Evolutionary conservation across 2,888 invertebrate genomes (phyloP).

Genomic region (Cheilosia urbana): DNA sequence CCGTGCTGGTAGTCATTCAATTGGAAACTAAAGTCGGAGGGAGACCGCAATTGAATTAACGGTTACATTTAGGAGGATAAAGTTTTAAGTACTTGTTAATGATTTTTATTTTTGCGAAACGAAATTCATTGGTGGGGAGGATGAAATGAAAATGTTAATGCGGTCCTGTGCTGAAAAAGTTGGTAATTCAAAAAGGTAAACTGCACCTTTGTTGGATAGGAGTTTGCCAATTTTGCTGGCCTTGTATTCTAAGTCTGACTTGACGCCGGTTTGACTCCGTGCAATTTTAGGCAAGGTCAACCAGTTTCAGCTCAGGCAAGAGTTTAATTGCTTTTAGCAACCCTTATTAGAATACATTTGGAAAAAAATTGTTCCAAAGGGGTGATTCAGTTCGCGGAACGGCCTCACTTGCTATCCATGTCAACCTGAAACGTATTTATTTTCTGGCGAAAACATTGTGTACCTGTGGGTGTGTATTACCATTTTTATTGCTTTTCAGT

Average conservation of each 20-base stretch:
- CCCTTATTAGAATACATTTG: too few relatives aligned
- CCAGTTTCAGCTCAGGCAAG: neutral
- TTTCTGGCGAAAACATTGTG: too few relatives aligned
- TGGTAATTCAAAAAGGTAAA: neutral
- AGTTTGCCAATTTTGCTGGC: neutral
- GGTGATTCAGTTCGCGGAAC: too few relatives aligned
- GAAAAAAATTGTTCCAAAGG: too few relatives aligned
- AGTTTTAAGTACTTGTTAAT: constrained; percentile 14
- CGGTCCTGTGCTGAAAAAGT: neutral
- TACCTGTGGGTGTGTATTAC: too few relatives aligned
- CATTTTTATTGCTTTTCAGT: too few relatives aligned
- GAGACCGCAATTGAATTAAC: constrained; percentile 38
- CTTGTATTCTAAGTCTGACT: too few relatives aligned
- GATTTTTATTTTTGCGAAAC: neutral
- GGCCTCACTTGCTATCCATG: too few relatives aligned
- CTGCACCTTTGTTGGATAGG: neutral
- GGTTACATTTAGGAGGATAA: constrained; percentile 24
- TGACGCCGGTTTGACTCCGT: neutral
- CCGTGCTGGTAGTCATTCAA: neutral
- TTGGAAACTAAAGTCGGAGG: neutral
- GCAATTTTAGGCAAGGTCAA: neutral
- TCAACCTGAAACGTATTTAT: too few relatives aligned
- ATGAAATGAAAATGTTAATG: constrained; percentile 1
- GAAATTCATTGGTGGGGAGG: neutral
- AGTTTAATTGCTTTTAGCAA: too few relatives aligned